Evolutionary conservation across 2,797 vertebrate genomes (phyloP).

Genomic region (Lithobates pipiens): DNA sequence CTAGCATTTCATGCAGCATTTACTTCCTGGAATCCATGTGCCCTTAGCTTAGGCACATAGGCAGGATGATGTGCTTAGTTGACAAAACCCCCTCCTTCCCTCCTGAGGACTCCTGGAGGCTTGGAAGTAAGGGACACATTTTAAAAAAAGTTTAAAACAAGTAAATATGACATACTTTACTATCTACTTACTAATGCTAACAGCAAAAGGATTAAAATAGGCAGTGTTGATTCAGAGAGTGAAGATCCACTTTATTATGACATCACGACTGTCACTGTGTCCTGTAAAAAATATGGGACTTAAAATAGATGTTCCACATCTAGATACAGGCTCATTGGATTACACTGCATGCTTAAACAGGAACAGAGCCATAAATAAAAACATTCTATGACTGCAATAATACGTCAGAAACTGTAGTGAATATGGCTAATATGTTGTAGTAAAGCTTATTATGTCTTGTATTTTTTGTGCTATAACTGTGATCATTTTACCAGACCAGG

Average conservation of each 20-base stretch:
- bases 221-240: too few species aligned
- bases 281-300: constrained; percentile 24
- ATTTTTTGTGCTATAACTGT: not conserved
- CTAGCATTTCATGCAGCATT: too few species aligned
- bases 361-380: constrained; percentile 9
- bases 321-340: constrained; percentile 31
- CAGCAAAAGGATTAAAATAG: too few species aligned
- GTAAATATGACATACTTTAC: too few species aligned
- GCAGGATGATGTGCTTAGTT: too few species aligned
- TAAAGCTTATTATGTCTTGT: not conserved
- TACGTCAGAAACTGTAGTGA: not conserved
- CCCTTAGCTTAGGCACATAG: too few species aligned
- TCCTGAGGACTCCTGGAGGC: too few species aligned
- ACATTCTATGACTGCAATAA: not conserved
- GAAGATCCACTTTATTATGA: not conserved
- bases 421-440: not conserved
- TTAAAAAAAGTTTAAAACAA: too few species aligned
- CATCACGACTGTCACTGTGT: constrained; percentile 3
- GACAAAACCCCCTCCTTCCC: too few species aligned
- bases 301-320: constrained; percentile 38
- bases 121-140: too few species aligned
- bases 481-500: not conserved
- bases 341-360: constrained; percentile 17
- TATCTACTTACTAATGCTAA: too few species aligned
- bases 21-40: too few species aligned